Evolutionary conservation across 2,113 vertebrate genomes (phyloP), one percentile per base, ranked within the genome.

Genomic region (Ellobius talpinus): DNA sequence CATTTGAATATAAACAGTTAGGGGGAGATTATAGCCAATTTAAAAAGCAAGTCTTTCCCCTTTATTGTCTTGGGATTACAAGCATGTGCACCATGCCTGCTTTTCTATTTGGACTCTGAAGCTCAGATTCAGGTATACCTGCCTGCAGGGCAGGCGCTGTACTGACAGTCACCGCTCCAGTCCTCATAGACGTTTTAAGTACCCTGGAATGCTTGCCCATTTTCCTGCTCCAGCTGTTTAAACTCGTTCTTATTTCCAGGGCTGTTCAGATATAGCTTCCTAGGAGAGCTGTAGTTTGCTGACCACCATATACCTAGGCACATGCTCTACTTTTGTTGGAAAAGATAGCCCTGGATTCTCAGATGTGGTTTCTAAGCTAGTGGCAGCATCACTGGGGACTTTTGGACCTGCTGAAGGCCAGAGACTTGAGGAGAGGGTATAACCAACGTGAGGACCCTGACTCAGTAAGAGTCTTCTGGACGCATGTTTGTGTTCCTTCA

Each of bases 1-100:
- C 82, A 74, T 96, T 93, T 97, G 65, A 93, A 90, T 95, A 72
- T 5, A 91, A 92, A 47, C 70, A 92, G 90, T 90, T 96, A 96
- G 61, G 26, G n/a, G 93, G 74, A 95, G 90, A 94, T 85, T 66
- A 95, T 36, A 96, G 65, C 7, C 10, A 92, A 88, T 92, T 97
- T 2, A 45, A 97, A 94, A 52, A 29, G 42, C 29, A 7, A 68
- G 36, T 86, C 63, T 5, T 68, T 68, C 8, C 70, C 21, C 72
- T 85, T 89, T 68, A 86, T 90, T 78, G 19, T 63, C 26, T 21
- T 8, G 7, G 82, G 39, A 63, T 65, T 45, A 31, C 24, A 65
- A 45, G 24, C 24, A 16, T 45, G 29, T 42, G 24, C 36, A 42
- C 39, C 8, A 65, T 42, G 13, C 39, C 39, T 45, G 17, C 2